Conservation (phyloP, 2,797 vertebrate species). For the Rhabdomys pumilio region DNA sequence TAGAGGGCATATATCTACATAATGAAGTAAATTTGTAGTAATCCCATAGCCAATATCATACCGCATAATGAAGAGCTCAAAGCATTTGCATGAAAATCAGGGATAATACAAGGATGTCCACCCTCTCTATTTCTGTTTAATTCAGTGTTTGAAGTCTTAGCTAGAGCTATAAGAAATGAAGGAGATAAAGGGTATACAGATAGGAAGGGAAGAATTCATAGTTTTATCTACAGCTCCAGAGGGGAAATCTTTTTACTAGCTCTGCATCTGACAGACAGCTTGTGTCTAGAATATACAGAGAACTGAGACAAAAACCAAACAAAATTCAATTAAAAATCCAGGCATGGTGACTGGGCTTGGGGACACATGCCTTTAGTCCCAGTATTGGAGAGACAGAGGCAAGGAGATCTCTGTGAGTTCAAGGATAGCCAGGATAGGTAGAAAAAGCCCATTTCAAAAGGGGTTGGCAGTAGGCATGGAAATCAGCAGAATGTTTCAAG, state of each 20-base stretch:
- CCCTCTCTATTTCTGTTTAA: not conserved
- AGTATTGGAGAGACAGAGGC: not conserved
- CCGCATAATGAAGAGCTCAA: not conserved
- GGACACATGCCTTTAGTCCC: not conserved
- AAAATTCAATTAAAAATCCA: not conserved
- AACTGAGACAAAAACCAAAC: not conserved
- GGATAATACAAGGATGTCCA: not conserved
- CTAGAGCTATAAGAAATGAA: not conserved
- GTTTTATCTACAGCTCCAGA: not conserved
- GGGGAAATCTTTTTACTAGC: not conserved
- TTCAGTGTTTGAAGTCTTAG: not conserved
- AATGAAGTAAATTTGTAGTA: not conserved
- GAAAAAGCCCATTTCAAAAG: not conserved
- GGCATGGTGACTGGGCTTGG: not conserved
- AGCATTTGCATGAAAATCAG: not conserved
- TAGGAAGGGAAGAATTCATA: not conserved
- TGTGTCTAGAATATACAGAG: not conserved
- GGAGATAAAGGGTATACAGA: not conserved
- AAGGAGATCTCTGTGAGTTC: not conserved
- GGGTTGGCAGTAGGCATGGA: not conserved
- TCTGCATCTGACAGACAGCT: not conserved
- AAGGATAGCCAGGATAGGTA: not conserved
- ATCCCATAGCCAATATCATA: not conserved
- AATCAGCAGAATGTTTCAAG: not conserved
- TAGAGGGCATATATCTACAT: not conserved